Evolutionary conservation across 1,140 invertebrate genomes (phyloP).

Genomic region (Caerostris darwini): DNA sequence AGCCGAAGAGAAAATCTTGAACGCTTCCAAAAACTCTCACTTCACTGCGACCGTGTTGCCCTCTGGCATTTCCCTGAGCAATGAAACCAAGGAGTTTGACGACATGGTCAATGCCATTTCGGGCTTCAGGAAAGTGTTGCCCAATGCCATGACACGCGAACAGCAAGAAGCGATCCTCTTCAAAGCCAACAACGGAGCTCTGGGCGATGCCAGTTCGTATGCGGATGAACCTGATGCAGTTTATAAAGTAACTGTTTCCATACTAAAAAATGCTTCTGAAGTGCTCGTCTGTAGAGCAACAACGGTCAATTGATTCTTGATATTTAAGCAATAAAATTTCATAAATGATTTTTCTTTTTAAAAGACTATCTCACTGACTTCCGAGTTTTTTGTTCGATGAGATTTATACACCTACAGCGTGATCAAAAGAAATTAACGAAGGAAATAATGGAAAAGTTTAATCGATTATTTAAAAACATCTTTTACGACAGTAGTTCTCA

Average conservation of each 20-base stretch:
- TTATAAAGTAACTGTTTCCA: background rate
- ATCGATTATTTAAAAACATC: too few relatives aligned
- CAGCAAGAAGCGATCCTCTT: conserved; percentile 45
- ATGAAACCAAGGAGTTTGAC: conserved; percentile 5
- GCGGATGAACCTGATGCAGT: background rate
- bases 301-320: conserved; percentile 40
- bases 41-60: background rate
- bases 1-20: background rate
- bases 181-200: conserved; percentile 27
- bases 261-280: background rate
- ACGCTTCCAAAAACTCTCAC: background rate
- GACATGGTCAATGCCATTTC: conserved; percentile 34
- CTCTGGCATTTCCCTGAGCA: background rate
- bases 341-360: too few relatives aligned
- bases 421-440: too few relatives aligned
- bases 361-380: too few relatives aligned
- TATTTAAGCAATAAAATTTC: background rate
- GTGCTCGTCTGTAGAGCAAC: conserved; percentile 35
- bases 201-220: conserved; percentile 57
- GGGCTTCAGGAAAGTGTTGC: background rate
- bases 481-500: too few relatives aligned
- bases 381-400: too few relatives aligned
- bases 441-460: too few relatives aligned
- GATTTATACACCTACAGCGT: too few relatives aligned
- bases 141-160: conserved; percentile 9